Evolutionary conservation across 2,888 invertebrate species (phyloP).

Genomic region (Drosophila stalkeri): DNA sequence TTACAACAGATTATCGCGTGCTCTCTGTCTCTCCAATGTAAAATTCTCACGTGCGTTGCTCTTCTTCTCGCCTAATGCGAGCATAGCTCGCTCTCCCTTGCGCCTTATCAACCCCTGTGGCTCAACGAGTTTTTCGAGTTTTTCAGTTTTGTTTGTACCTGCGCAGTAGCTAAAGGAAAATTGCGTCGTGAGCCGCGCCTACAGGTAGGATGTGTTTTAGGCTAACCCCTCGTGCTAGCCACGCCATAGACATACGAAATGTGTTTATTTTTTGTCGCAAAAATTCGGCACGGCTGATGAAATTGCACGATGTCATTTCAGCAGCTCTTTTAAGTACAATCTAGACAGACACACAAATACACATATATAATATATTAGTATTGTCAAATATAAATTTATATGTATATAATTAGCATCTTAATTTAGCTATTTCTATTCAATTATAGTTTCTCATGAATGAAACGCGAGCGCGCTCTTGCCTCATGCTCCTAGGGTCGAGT

Average conservation of each 20-base stretch:
- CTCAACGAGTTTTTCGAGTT: constrained; percentile 49
- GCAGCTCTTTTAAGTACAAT: constrained; percentile 29
- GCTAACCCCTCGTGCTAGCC: background rate
- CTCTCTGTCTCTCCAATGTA: constrained; percentile 1
- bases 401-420: constrained; percentile 44
- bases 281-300: constrained; percentile 63
- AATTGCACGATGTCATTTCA: constrained; percentile 69
- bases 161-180: constrained; percentile 58
- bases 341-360: background rate
- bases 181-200: constrained; percentile 60
- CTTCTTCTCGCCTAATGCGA: background rate
- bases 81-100: background rate
- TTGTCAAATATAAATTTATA: background rate
- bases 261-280: constrained; percentile 14
- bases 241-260: constrained; percentile 16
- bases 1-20: constrained; percentile 18
- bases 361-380: constrained; percentile 9
- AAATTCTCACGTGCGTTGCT: background rate
- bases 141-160: constrained; percentile 55
- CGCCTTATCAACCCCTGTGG: constrained; percentile 47
- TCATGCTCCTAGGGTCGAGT: background rate
- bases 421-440: constrained; percentile 45
- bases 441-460: constrained; percentile 70
- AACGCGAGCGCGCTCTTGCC: constrained; percentile 15
- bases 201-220: constrained; percentile 24